Evolutionary conservation across 2,888 invertebrate genomes (phyloP).

Genomic region (Noctua comes): DNA sequence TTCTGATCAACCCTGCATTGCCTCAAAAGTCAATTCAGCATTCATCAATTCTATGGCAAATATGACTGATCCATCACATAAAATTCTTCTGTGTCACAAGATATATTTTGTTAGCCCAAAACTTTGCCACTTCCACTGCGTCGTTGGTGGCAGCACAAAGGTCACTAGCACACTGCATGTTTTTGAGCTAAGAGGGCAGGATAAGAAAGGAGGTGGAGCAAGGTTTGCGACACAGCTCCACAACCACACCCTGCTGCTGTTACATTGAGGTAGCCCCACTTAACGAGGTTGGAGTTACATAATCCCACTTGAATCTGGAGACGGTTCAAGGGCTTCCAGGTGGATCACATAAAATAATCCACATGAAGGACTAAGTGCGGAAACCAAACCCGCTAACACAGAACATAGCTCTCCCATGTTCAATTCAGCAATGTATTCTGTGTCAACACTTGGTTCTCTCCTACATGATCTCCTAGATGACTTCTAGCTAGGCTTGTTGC

Average conservation of each 20-base stretch:
- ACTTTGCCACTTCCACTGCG: too few relatives aligned
- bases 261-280: too few relatives aligned
- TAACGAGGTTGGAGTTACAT: too few relatives aligned
- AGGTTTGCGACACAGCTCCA: background rate
- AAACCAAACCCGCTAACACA: background rate
- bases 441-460: background rate
- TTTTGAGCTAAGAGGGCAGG: background rate
- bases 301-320: too few relatives aligned
- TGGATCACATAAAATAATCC: background rate
- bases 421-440: background rate
- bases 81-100: too few relatives aligned
- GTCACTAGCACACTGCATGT: background rate
- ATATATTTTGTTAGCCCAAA: too few relatives aligned
- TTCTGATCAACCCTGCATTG: background rate
- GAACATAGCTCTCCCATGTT: background rate
- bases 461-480: background rate
- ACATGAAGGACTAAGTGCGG: background rate
- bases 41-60: background rate
- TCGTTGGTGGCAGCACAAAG: background rate
- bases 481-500: background rate
- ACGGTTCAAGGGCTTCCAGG: too few relatives aligned
- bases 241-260: too few relatives aligned
- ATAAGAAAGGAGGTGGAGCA: background rate
- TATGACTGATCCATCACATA: background rate
- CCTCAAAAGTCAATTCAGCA: background rate